These are phyloP conservation scores for Lepus americanus DNA, from an alignment of 2,113 vertebrate genomes.

Conservation along the genomic window DNA sequence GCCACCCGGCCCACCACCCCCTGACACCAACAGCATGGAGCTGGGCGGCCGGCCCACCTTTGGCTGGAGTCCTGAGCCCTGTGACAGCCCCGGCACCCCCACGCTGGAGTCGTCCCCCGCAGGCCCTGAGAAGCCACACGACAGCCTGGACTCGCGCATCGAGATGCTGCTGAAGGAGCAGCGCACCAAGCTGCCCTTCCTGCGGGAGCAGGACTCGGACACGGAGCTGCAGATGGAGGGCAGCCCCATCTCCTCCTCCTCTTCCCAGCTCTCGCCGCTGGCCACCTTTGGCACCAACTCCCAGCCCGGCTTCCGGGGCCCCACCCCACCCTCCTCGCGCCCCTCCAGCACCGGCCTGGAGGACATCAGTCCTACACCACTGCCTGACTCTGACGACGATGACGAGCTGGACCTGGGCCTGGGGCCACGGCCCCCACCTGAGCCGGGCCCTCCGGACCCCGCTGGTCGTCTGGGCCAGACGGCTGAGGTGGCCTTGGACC, in stretches of 20 bases:
- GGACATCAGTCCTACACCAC: constrained; percentile 97
- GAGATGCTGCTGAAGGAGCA: constrained; percentile 99
- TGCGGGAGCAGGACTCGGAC: constrained; percentile 94
- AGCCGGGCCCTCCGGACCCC: constrained; percentile 83
- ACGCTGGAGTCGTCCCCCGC: constrained; percentile 87
- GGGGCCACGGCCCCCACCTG: constrained; percentile 78
- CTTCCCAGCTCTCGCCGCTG: constrained; percentile 96
- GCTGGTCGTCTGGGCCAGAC: constrained; percentile 84
- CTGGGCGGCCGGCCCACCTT: constrained; percentile 88
- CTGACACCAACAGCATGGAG: constrained; percentile 90
- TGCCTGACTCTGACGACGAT: constrained; percentile 96
- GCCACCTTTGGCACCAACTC: constrained; percentile 89
- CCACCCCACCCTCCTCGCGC: constrained; percentile 90
- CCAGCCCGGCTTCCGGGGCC: constrained; percentile 87
- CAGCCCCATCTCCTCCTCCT: constrained; percentile 98
- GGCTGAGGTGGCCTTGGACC: constrained; percentile 90
- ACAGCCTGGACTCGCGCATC: constrained; percentile 98
- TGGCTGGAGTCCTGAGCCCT: constrained; percentile 92
- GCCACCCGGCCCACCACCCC: constrained; percentile 91
- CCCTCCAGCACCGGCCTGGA: constrained; percentile 96
- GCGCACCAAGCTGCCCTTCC: constrained; percentile 96
- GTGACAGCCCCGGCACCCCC: constrained; percentile 93
- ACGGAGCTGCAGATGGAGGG: constrained; percentile 96
- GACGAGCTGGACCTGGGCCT: constrained; percentile 90
- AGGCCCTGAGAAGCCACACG: constrained; percentile 90